Evolutionary conservation across 2,888 invertebrate species (phyloP).

Genomic region (Spisula solida): DNA sequence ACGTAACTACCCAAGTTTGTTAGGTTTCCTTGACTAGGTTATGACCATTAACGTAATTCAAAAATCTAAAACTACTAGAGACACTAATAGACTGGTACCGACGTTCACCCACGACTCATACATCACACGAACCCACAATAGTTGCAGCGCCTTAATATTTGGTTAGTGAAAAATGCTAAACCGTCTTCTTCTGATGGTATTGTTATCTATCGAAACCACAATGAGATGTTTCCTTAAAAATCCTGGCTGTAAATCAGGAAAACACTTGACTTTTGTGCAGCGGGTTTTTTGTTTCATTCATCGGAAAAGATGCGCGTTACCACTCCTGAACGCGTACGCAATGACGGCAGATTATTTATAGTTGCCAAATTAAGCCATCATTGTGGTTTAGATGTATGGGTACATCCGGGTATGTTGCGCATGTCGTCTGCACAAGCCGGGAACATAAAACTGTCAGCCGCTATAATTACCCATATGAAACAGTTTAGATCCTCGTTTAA

Average conservation of each 20-base stretch:
- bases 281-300: background rate
- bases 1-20: background rate
- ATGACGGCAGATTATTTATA: background rate
- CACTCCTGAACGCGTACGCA: background rate
- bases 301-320: background rate
- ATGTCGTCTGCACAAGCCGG: background rate
- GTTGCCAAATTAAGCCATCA: slow-evolving; percentile 8
- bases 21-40: background rate
- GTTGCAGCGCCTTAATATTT: background rate
- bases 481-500: background rate
- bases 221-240: background rate
- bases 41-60: background rate
- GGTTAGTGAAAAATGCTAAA: background rate
- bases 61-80: background rate
- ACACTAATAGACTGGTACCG: no score
- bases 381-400: background rate
- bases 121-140: background rate
- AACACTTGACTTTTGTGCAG: background rate
- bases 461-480: background rate
- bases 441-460: background rate
- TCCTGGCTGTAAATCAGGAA: background rate
- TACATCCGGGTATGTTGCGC: background rate
- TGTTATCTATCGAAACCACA: background rate
- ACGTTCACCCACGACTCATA: background rate
- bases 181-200: background rate